Evolutionary conservation across 1,140 invertebrate genomes (phyloP), one percentile per base, ranked within the genome.

Genomic region (Dendroctonus ponderosae): DNA sequence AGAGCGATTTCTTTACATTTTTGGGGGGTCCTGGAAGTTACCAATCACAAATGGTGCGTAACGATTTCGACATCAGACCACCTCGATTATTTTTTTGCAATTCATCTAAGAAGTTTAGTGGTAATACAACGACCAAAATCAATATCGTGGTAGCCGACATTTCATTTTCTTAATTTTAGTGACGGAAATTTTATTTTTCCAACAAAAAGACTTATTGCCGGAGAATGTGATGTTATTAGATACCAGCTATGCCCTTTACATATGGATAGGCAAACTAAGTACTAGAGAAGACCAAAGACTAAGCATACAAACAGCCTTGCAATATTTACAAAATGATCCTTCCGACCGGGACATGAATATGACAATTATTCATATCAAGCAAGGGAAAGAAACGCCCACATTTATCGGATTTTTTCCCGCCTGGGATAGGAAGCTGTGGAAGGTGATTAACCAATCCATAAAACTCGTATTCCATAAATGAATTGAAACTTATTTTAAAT

Each of bases 361-460:
- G 0, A 87, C 91, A 0, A 87, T 96, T 69, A 82, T 91, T 7
- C 82, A 89, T 15, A 82, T 96, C 26, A 89, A 86, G 71, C 93
- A 96, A 81, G 89, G 90, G 5, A 82, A 85, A 49, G 94, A 97
- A 78, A 93, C 93, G 4, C 90, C 92, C 50, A 92, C 89, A 50
- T 97, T 96, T 76, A 93, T 90, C 43, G 94, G 94, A 65, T 91
- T 94, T 77, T 97, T 97, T 75, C 89, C 91, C 12, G 86, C 84
- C 41, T 97, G 94, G 94, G 89, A 94, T 76, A 81, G 85, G 59
- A 85, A 88, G 66, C 80, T 90, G 52, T 90, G 92, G 86, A 89
- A 89, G 79, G 92, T 92, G 80, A 41, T 9, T 42, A 12, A 67
- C 6, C 41, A 3, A 2, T 26, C 26, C 3, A 26, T 26, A 26